Evolutionary conservation across 2,797 vertebrate genomes (phyloP), one percentile per base, ranked within the genome.

Genomic region (Sebastes taczanowskii): DNA sequence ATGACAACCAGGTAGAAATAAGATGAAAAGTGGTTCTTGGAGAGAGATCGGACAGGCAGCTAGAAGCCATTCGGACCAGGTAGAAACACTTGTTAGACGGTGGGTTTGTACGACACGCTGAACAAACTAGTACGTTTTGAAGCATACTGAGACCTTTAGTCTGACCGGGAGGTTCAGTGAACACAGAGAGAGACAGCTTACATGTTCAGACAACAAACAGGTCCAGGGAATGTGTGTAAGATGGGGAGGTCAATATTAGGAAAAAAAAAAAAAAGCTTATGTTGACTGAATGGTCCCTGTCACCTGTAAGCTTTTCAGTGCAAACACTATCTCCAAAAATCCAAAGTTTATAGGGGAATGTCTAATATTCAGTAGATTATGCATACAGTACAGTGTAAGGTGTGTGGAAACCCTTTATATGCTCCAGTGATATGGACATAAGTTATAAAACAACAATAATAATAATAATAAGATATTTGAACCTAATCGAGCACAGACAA

Each of bases 381-480:
- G 13, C 20, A 29, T 3, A 64, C 34, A 42, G 16, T 22, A 49
- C 29, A 77, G 62, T 46, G 3, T 69, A 14, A 56, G 27, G 9
- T 32, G 25, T 55, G 16, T 55, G 53, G 55, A 58, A 58, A 75
- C 3, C 22, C 13, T 72, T 6, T 16, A 49, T 55, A 62, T 49
- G 35, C 59, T 72, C 30, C 52, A 79, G 63, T 80, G 73, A 75
- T 69, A 60, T 30, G 22, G 42, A 65, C 55, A 66, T 35, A 46
- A 70, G 2, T 27, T 25, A 52, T 3, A 20, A 38, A 73, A 69
- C 10, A 53, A 55, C 14, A 60, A 4, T 2, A 25, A 75, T 11
- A 58, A 8, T 9, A 42, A 8, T 9, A 53, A 23, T 20, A 27
- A 30, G 6, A 71, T 32, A 66, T 8, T 49, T 78, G 4, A 30